Conservation (phyloP, 2,888 invertebrate genomes). For the Xestia rhomboidea region DNA sequence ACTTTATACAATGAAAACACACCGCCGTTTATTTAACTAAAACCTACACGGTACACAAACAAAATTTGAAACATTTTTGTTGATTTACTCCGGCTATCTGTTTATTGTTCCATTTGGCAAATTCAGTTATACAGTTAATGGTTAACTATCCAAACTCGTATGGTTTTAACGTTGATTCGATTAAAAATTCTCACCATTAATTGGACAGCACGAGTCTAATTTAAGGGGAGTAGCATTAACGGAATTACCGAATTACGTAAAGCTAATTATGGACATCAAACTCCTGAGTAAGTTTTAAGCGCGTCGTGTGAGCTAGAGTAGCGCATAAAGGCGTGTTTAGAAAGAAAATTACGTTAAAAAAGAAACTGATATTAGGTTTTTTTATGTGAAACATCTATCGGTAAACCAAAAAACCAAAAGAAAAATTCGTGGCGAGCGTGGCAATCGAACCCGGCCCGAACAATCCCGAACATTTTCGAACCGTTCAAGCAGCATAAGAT, state of each 20-base stretch:
- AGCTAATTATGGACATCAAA: conserved; percentile 86
- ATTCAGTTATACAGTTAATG: conserved; percentile 62
- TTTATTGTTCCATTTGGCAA: conserved; percentile 61
- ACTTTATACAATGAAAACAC: conserved; percentile 39
- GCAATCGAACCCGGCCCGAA: too few relatives aligned
- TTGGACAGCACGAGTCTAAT: conserved; percentile 75
- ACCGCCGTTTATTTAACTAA: conserved; percentile 52
- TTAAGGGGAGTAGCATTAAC: conserved; percentile 78
- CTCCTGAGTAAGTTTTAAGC: conserved; percentile 78
- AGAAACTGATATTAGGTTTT: too few relatives aligned
- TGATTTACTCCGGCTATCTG: conserved; percentile 39
- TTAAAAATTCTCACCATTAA: conserved; percentile 78
- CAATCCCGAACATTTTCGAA: too few relatives aligned
- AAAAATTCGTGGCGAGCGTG: too few relatives aligned
- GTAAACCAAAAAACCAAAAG: too few relatives aligned
- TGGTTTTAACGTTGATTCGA: conserved; percentile 68
- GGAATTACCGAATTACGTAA: conserved; percentile 81
- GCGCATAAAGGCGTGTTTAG: conserved; percentile 55
- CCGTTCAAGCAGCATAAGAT: too few relatives aligned
- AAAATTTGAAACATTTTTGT: conserved; percentile 51
- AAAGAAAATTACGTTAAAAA: not conserved
- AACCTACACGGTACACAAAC: conserved; percentile 34
- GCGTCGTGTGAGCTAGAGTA: conserved; percentile 65
- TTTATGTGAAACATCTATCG: too few relatives aligned
- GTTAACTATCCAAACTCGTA: conserved; percentile 57